A percentile compares a stretch with the other conserved stretches of the same genome.
Evolutionary conservation across 2,888 invertebrate genomes (phyloP).

Genomic region (Ormyrus rosae): DNA sequence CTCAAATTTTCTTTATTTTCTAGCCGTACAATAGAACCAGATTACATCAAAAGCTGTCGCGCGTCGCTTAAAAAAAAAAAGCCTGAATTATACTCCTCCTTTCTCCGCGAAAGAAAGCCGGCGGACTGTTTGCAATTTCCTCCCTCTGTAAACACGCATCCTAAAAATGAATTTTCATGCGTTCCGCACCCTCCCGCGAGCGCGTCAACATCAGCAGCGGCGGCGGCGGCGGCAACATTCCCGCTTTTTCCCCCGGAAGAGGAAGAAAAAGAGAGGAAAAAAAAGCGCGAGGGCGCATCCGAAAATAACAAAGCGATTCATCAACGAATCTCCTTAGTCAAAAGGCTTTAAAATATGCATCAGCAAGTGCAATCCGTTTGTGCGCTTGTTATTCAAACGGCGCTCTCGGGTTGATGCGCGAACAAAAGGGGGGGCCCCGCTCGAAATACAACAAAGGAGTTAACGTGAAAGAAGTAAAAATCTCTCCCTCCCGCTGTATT

Average conservation of each 20-base stretch:
- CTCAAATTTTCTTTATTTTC: too few relatives aligned
- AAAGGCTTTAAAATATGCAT: conserved; percentile 38
- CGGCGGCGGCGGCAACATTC: not conserved
- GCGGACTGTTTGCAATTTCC: too few relatives aligned
- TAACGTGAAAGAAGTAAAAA: conserved; percentile 31
- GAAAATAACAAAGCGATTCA: conserved; percentile 37
- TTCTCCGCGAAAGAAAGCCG: too few relatives aligned
- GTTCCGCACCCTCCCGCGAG: too few relatives aligned
- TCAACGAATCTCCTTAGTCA: conserved; percentile 17
- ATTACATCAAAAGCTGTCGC: too few relatives aligned
- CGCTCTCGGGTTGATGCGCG: not conserved
- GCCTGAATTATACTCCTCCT: too few relatives aligned
- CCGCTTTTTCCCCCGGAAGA: not conserved
- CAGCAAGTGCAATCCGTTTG: not conserved
- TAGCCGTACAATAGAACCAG: too few relatives aligned
- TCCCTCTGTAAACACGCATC: too few relatives aligned
- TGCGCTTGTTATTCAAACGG: conserved; percentile 41
- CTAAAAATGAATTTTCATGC: too few relatives aligned
- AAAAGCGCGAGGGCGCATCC: conserved; percentile 19
- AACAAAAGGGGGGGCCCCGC: conserved; percentile 1
- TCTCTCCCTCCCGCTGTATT: not conserved
- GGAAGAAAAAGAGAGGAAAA: conserved; percentile 7
- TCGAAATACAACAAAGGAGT: conserved; percentile 31
- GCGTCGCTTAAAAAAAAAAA: too few relatives aligned
- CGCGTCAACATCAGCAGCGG: not conserved